Percentiles rank a stretch among this genome's conserved stretches.
Evolutionary conservation across 2,797 vertebrate species (phyloP).

Genomic region (Characodon lateralis): DNA sequence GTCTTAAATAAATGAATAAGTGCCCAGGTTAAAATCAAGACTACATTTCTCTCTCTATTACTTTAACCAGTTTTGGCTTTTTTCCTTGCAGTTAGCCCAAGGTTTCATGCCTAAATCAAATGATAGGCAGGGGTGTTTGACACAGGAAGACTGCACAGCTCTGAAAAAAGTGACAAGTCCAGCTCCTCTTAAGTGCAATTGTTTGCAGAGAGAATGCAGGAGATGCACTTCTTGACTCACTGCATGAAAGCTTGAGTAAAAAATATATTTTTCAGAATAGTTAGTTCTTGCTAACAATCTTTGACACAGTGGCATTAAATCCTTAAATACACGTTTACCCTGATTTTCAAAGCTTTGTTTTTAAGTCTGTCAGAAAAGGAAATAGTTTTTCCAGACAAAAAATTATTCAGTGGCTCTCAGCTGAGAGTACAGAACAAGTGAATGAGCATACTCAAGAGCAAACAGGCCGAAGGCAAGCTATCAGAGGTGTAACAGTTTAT

Average conservation of each 20-base stretch:
- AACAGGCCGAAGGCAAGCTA: conserved; percentile 12
- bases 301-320: conserved; percentile 1
- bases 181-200: conserved; percentile 35
- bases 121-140: conserved; percentile 32
- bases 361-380: background rate
- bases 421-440: conserved; percentile 41
- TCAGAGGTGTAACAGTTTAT: background rate
- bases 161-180: conserved; percentile 22
- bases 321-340: conserved; percentile 1
- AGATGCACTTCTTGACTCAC: conserved; percentile 41
- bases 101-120: conserved; percentile 43
- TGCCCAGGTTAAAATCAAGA: conserved; percentile 19
- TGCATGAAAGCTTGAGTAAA: conserved; percentile 39
- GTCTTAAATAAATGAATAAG: conserved; percentile 31
- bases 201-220: conserved; percentile 31
- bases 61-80: conserved; percentile 18
- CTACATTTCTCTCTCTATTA: conserved; percentile 24
- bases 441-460: conserved; percentile 64
- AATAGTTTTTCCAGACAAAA: background rate
- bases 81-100: conserved; percentile 25
- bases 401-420: conserved; percentile 49
- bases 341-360: background rate
- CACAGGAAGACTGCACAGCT: conserved; percentile 29
- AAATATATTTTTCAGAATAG: background rate
- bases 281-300: background rate